Conservation (phyloP, 2,113 vertebrate species). For the Amblyopsis rosae region DNA sequence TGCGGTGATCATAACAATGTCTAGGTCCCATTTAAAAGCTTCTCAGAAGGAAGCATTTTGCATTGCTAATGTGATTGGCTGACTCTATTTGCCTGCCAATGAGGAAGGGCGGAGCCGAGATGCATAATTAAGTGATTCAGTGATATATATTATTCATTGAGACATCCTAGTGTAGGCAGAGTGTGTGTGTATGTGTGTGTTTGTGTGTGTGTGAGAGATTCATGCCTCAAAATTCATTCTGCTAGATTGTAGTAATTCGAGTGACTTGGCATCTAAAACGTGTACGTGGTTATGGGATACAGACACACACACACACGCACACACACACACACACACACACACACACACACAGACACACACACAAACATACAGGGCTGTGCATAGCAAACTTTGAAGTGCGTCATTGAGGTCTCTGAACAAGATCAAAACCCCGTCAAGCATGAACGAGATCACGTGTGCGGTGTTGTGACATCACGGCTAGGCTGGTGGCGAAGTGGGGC, state of each 20-base stretch:
- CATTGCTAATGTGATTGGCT: slow-evolving; percentile 47
- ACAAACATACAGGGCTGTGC: background rate
- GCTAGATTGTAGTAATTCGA: background rate
- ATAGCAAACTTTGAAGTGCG: slow-evolving; percentile 3
- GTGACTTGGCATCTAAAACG: background rate
- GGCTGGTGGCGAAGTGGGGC: slow-evolving; percentile 28
- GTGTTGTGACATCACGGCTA: slow-evolving; percentile 28
- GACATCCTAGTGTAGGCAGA: slow-evolving; percentile 21
- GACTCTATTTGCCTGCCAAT: slow-evolving; percentile 28
- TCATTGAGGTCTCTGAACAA: slow-evolving; percentile 18
- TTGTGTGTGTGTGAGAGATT: background rate
- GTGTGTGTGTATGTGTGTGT: slow-evolving; percentile 9
- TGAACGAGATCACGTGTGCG: slow-evolving; percentile 24
- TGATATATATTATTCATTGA: slow-evolving; percentile 47
- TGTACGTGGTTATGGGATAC: background rate
- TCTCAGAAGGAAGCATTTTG: slow-evolving; percentile 27
- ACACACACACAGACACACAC: slow-evolving; percentile 2
- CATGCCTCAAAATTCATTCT: background rate
- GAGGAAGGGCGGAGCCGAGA: slow-evolving; percentile 23
- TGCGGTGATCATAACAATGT: slow-evolving; percentile 23
- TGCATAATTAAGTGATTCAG: slow-evolving; percentile 56
- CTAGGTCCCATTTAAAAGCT: slow-evolving; percentile 50
- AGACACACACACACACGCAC: background rate
- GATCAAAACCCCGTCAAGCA: slow-evolving; percentile 27
- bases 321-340: background rate